Percentiles rank a stretch among this genome's conserved stretches.
phyloP scores from a whole-genome alignment of 1,140 invertebrate genomes.

The Adoxophyes honmai region DNA sequence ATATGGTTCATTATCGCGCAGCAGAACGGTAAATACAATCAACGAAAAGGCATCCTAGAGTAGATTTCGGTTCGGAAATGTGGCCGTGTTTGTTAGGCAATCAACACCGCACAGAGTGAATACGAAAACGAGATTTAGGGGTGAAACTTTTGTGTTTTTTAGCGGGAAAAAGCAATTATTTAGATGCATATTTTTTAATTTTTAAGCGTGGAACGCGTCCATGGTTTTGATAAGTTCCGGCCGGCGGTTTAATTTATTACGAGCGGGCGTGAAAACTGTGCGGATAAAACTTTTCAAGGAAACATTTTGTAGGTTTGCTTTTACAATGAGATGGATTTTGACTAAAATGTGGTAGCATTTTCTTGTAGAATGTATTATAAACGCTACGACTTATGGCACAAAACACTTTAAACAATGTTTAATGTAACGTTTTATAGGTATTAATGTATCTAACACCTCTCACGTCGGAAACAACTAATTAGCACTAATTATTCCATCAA shows the following conservation, averaged over 20 bases:
- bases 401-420: background rate
- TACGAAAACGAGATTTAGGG: slow-evolving; percentile 7
- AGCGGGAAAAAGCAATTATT: background rate
- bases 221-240: slow-evolving; percentile 5
- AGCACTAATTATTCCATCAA: background rate
- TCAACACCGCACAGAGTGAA: slow-evolving; percentile 1
- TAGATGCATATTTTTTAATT: background rate
- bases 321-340: background rate
- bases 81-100: slow-evolving; percentile 3
- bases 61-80: background rate
- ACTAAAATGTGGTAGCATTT: background rate
- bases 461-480: background rate
- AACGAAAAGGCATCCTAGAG: background rate
- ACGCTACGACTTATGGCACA: too few relatives aligned
- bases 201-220: background rate
- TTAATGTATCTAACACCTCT: background rate
- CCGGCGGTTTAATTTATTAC: background rate
- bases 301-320: background rate
- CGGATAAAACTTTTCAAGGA: background rate
- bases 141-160: background rate
- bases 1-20: background rate
- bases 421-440: background rate
- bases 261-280: background rate
- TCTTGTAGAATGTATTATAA: background rate
- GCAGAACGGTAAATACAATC: background rate